Evolutionary conservation across 2,888 invertebrate genomes (phyloP).

Genomic region (Hydropsyche betteni): DNA sequence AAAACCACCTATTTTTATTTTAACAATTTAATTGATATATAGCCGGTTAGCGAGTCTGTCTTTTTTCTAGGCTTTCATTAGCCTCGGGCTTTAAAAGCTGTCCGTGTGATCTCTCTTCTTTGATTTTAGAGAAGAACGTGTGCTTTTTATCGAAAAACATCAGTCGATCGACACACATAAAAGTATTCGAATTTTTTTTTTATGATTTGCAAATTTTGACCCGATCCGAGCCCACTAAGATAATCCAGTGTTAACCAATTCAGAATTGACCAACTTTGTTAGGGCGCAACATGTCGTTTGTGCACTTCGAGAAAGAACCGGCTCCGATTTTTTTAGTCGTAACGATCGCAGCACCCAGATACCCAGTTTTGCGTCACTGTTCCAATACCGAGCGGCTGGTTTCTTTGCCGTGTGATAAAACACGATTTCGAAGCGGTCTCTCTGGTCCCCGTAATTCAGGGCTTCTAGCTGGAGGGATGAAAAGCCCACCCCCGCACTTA

Average conservation of each 20-base stretch:
- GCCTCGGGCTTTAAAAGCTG: constrained; percentile 9
- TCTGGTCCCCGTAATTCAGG: too few species aligned
- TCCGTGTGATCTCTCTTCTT: constrained; percentile 4
- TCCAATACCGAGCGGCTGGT: constrained; percentile 45
- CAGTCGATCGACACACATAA: not conserved
- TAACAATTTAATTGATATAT: constrained; percentile 5
- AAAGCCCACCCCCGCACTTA: not conserved
- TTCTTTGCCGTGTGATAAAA: constrained; percentile 28
- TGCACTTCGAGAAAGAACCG: constrained; percentile 37
- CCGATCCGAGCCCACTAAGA: not conserved
- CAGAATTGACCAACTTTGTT: constrained; percentile 13
- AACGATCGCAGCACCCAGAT: constrained; percentile 41
- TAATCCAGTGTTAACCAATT: not conserved
- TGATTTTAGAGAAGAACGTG: not conserved
- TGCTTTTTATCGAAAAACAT: not conserved
- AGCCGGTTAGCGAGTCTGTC: not conserved
- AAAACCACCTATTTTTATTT: constrained; percentile 10
- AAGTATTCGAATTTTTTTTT: not conserved
- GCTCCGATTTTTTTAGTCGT: constrained; percentile 32
- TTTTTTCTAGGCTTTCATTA: constrained; percentile 1
- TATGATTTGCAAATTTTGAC: not conserved
- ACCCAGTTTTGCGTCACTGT: constrained; percentile 39
- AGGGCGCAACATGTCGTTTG: not conserved
- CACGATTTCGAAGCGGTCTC: too few species aligned
- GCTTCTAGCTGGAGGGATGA: too few species aligned